Evolutionary conservation across 2,888 invertebrate genomes (phyloP).

Genomic region (Drepanosiphum platanoidis): DNA sequence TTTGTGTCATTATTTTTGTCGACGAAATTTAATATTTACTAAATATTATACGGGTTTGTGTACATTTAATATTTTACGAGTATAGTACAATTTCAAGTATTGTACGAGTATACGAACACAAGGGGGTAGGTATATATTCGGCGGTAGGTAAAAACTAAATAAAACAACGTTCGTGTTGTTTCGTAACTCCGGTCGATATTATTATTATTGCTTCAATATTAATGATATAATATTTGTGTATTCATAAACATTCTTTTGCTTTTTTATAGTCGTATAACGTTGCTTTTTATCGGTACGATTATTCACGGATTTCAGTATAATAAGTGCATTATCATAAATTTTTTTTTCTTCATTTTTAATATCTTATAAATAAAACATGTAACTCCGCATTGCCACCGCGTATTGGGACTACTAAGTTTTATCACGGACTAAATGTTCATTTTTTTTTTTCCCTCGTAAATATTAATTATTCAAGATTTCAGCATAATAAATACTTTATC

Average conservation of each 20-base stretch:
- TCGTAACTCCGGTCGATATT: neutral
- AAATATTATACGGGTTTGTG: neutral
- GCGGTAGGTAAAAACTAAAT: neutral
- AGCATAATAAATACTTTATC: slow-evolving; percentile 35
- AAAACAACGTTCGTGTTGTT: slow-evolving; percentile 12
- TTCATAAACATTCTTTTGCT: slow-evolving; percentile 43
- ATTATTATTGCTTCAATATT: slow-evolving; percentile 23
- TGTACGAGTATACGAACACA: too few relatives aligned
- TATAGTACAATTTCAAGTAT: neutral
- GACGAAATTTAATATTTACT: neutral
- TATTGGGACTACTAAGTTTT: slow-evolving; percentile 33
- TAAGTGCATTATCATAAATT: slow-evolving; percentile 36
- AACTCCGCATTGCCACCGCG: neutral
- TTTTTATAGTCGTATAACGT: slow-evolving; percentile 17
- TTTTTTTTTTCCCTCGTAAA: neutral
- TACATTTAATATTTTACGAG: slow-evolving; percentile 1
- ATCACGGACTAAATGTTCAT: neutral
- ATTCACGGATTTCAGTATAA: slow-evolving; percentile 45
- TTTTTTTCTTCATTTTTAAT: slow-evolving; percentile 4
- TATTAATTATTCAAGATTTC: slow-evolving; percentile 52
- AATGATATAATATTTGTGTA: slow-evolving; percentile 31
- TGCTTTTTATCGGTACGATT: slow-evolving; percentile 33
- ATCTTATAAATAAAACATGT: slow-evolving; percentile 49
- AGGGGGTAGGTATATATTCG: too few relatives aligned
- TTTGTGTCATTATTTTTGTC: neutral